Percentiles rank a stretch among this genome's conserved stretches.
phyloP scores from a whole-genome alignment of 2,888 invertebrate genomes.

The Eupithecia insigniata region DNA sequence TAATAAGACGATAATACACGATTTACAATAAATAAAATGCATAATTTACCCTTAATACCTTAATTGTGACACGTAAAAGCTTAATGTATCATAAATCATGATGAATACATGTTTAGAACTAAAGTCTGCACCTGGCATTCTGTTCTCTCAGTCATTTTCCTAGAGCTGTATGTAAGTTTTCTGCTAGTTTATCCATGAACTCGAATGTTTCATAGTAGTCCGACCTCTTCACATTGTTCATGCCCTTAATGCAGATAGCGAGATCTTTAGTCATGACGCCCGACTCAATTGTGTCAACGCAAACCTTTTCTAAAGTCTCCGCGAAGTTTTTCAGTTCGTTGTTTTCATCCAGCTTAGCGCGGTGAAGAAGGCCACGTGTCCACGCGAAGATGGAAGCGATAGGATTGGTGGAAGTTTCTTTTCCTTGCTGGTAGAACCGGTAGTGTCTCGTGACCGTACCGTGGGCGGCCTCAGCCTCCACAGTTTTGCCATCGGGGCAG shows the following conservation, averaged over 20 bases:
- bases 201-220: conserved; percentile 99
- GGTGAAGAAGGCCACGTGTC: conserved; percentile 96
- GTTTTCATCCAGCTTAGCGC: conserved; percentile 97
- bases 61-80: conserved; percentile 48
- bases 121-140: conserved; percentile 63
- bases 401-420: conserved; percentile 99
- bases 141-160: conserved; percentile 75
- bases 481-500: conserved; percentile 98
- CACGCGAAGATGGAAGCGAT: conserved; percentile 99
- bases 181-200: conserved; percentile 97
- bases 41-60: conserved; percentile 66
- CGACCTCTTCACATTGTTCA: conserved; percentile 88
- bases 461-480: conserved; percentile 99
- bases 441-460: conserved; percentile 98
- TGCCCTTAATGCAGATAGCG: conserved; percentile 98
- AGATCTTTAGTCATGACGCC: conserved; percentile 99
- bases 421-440: conserved; percentile 94
- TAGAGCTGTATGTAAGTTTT: conserved; percentile 90
- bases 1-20: conserved; percentile 49
- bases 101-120: conserved; percentile 45
- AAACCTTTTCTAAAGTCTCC: conserved; percentile 94
- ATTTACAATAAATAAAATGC: conserved; percentile 62
- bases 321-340: conserved; percentile 90
- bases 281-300: conserved; percentile 96
- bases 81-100: conserved; percentile 29